Evolutionary conservation across 2,888 invertebrate species (phyloP), one percentile per base, ranked within the genome.

Genomic region (Luperina nickerlii): DNA sequence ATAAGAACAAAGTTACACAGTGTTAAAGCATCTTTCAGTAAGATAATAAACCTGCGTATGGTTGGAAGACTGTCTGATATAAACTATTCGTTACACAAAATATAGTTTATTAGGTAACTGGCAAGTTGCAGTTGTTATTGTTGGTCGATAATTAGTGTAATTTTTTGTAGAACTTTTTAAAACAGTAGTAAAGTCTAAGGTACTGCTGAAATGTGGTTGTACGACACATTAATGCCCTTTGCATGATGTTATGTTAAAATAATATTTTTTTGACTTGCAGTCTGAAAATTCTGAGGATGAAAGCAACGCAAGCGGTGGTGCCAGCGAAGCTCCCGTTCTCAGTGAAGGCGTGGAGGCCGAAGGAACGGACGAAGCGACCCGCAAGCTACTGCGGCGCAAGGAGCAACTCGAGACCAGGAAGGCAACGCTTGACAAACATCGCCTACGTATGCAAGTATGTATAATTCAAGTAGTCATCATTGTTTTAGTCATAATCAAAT

Each of bases 321-420:
- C 92, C 9, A 94, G 93, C 62, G 94, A 92, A 3, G 92, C 92
- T 97, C 97, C 68, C 97, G 96, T 83, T 97, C 97, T 69, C 96
- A 96, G 82, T 96, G 95, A 69, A 94, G 92, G 69, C 91, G 92
- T 66, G 92, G 84, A 88, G 70, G 82, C 74, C 2, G 95, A 95
- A 82, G 97, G 95, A 80, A 97, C 97, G 65, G 97, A 97, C 88
- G 97, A 97, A 81, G 92, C 95, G 63, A 97, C 97, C 0, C 92
- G 93, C 75, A 93, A 91, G 71, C 92, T 97, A 78, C 93, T 97
- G 77, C 92, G 94, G 57, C 93, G 97, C 73, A 96, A 97, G 85
- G 97, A 96, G 87, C 95, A 94, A 82, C 94, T 97, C 57, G 97
- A 97, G 90, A 92, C 92, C 8, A 93, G 96, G 68, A 95, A 96